Base-by-base conservation (phyloP, 92 coral and sea anemone species). In the Parazoanthus darwini region DNA sequence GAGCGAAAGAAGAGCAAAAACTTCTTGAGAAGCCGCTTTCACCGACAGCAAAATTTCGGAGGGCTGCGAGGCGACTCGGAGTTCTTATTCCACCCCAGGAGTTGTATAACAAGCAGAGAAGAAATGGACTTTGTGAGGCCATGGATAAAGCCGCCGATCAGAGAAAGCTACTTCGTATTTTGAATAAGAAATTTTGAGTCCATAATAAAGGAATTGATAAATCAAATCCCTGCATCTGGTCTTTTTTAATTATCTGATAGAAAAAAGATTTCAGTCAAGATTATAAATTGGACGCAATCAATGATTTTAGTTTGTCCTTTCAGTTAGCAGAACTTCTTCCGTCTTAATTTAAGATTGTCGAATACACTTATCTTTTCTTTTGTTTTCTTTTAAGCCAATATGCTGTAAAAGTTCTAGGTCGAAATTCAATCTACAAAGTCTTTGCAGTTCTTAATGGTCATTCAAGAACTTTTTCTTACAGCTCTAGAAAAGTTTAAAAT, bases 61-160 rank as follows among this genome's bases (percentile, higher is more conserved):
- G 97, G 29, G 97, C 95, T 8, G 95, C 97, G 0, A 89, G 97
- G 16, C 87, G 92, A 7, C 88, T 94, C 6, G 97, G 97, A 13
- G 97, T 94, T 0, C 90, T 91, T 36, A 85, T 94, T 10, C 91
- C 97, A 0, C 73, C 92, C 7, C 89, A 93, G 37, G 97, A 94
- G 58, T 50, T 89, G 65, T 91, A 94, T 46, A 92, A 87, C 72
- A 90, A 90, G 56, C 90, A 91, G 42, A 92, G 94, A 74, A 83
- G 88, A 75, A 91, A 91, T 67, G 94, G 94, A 13, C 63, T 88
- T 18, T 94, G 94, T 71, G 93, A 73, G 3, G 95, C 80, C 15
- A 88, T 89, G 65, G 95, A 92, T 68, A 88, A 80, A 3, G 94
- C 90, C 6, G 86, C 92, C 0, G 91, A 94, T 33, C 90, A 93